phyloP scores from a whole-genome alignment of 1,140 invertebrate species.

The Doryteuthis pealeii region DNA sequence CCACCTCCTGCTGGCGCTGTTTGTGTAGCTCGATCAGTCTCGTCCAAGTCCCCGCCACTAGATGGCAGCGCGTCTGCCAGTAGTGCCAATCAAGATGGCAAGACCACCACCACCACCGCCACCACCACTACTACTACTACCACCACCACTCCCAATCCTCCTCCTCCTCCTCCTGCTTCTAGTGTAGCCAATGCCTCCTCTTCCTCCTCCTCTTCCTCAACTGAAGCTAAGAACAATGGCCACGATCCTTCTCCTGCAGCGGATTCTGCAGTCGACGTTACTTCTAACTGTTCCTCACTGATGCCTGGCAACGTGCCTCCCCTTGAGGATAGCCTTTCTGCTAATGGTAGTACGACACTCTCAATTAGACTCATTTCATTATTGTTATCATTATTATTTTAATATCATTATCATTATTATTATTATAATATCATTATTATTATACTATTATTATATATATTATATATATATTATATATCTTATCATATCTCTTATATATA shows the following conservation, averaged over 20 bases:
- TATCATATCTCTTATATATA: no score
- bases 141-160: neutral
- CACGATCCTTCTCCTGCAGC: neutral
- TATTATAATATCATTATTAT: neutral
- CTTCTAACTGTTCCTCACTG: conserved; percentile 2
- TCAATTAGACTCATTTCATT: conserved; percentile 1
- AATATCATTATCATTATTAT: neutral
- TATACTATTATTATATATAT: no score
- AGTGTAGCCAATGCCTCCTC: conserved; percentile 6
- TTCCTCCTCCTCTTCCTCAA: neutral
- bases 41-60: neutral
- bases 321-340: conserved; percentile 11
- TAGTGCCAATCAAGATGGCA: neutral
- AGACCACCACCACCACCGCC: neutral
- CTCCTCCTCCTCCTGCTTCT: neutral
- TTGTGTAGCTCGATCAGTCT: neutral
- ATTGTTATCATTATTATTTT: neutral
- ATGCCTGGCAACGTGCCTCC: neutral
- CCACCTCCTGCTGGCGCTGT: neutral
- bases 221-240: neutral
- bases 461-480: no score
- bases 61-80: neutral
- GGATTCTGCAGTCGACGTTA: neutral
- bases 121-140: neutral
- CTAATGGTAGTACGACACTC: conserved; percentile 4